Conservation (phyloP, 2,888 invertebrate genomes). For the Oscheius myriophilus region DNA sequence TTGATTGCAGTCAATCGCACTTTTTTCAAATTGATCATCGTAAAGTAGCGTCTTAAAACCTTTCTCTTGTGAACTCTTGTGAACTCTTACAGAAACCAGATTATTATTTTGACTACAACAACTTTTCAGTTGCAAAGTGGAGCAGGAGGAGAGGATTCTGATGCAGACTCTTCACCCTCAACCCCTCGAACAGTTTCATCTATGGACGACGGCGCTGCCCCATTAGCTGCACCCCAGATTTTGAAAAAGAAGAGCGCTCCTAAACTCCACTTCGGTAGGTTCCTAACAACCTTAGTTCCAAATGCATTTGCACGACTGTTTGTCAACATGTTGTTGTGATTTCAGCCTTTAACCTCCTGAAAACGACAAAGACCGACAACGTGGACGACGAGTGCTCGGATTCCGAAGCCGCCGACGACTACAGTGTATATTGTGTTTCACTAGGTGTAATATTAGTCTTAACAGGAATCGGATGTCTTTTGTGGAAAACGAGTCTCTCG, state of each 20-base stretch:
- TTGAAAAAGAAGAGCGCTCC: slow-evolving; percentile 72
- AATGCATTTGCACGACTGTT: slow-evolving; percentile 5
- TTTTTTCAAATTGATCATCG: no score
- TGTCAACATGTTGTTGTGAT: slow-evolving; percentile 4
- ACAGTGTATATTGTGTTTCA: slow-evolving; percentile 22
- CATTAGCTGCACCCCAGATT: slow-evolving; percentile 33
- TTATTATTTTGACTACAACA: not conserved
- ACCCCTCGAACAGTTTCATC: slow-evolving; percentile 65
- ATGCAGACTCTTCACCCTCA: slow-evolving; percentile 67
- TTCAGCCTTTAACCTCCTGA: slow-evolving; percentile 66
- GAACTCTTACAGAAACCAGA: no score
- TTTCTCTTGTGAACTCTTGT: no score
- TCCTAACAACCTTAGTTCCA: not conserved
- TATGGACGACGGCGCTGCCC: slow-evolving; percentile 54
- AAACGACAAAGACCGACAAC: slow-evolving; percentile 59
- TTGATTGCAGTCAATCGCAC: no score
- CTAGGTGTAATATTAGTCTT: slow-evolving; percentile 10
- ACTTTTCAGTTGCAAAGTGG: slow-evolving; percentile 28
- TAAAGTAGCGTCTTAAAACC: no score
- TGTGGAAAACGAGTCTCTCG: slow-evolving; percentile 21
- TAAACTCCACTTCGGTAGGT: slow-evolving; percentile 72
- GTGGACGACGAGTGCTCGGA: slow-evolving; percentile 71
- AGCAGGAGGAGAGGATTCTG: slow-evolving; percentile 54
- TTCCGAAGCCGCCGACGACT: slow-evolving; percentile 37
- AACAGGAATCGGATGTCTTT: slow-evolving; percentile 21